These are phyloP conservation scores for Poeciliopsis turrubarensis DNA, from an alignment of 2,113 vertebrate genomes.

Conservation along the genomic window DNA sequence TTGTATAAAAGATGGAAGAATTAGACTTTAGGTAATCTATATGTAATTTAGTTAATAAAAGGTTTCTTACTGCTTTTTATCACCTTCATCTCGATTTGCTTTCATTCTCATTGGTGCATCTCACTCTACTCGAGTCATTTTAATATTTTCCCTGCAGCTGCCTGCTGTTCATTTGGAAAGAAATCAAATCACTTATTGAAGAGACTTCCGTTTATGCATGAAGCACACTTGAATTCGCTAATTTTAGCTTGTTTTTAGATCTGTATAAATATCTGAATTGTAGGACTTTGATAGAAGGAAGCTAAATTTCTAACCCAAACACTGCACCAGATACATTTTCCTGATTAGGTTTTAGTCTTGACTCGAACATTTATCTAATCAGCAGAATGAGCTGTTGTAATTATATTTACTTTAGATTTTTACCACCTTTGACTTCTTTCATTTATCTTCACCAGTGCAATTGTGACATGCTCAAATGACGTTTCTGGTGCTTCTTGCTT, in stretches of 20 bases:
- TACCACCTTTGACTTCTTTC: conserved; percentile 1
- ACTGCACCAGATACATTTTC: conserved; percentile 3
- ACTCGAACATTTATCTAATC: conserved; percentile 5
- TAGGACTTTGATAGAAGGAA: not conserved
- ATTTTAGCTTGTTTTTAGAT: not conserved
- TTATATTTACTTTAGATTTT: conserved; percentile 12
- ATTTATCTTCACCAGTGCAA: not conserved
- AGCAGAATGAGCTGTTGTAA: conserved; percentile 4
- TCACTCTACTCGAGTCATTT: not conserved
- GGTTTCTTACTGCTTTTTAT: not conserved
- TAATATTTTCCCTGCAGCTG: not conserved
- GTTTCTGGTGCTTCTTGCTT: not conserved
- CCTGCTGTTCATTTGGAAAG: not conserved
- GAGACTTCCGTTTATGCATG: not conserved
- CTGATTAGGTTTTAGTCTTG: conserved; percentile 2
- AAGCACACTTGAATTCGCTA: not conserved
- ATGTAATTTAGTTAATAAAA: not conserved
- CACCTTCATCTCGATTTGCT: not conserved
- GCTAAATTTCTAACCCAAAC: not conserved
- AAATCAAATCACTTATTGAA: not conserved
- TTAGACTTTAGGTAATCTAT: not conserved
- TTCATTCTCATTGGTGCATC: not conserved
- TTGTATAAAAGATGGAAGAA: not conserved
- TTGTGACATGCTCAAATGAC: not conserved
- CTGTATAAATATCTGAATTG: not conserved